Evolutionary conservation across 2,113 vertebrate genomes (phyloP).

Genomic region (Phylloscopus whistleri): DNA sequence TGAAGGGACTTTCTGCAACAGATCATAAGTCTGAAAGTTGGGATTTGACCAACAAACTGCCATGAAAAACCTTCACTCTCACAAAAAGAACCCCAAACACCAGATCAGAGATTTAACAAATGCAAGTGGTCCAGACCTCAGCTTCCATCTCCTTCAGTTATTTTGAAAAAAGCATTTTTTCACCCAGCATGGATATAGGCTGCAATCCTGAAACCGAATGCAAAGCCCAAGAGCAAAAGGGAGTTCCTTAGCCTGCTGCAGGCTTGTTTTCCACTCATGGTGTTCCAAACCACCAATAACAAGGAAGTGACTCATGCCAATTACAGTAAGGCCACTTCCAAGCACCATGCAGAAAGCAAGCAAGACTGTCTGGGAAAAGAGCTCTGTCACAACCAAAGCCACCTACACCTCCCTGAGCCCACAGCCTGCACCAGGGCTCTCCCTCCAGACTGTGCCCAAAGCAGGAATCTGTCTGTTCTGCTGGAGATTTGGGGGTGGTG

Average conservation of each 20-base stretch:
- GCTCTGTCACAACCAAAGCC: neutral
- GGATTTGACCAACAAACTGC: neutral
- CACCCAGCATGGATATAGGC: neutral
- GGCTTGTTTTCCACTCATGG: fast-evolving
- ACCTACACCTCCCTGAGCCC: neutral
- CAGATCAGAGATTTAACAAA: neutral
- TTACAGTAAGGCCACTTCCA: conserved; percentile 29
- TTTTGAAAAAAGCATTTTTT: neutral
- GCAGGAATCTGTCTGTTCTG: neutral
- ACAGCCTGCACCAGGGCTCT: neutral
- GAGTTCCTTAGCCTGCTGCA: neutral
- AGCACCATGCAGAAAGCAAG: neutral
- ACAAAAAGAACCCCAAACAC: neutral
- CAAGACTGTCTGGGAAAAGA: conserved; percentile 2
- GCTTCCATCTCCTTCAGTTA: neutral
- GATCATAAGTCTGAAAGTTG: neutral
- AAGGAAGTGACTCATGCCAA: conserved; percentile 47
- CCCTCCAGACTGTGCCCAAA: neutral
- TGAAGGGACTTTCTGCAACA: neutral
- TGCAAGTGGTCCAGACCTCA: neutral
- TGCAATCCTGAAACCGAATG: neutral
- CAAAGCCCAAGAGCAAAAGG: neutral
- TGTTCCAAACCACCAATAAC: conserved; percentile 13
- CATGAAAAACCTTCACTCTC: neutral
- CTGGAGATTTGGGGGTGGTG: neutral